A percentile compares a stretch with the other conserved stretches of the same genome.
Conservation (phyloP, 2,888 invertebrate genomes). For the Orthosia gothica region DNA sequence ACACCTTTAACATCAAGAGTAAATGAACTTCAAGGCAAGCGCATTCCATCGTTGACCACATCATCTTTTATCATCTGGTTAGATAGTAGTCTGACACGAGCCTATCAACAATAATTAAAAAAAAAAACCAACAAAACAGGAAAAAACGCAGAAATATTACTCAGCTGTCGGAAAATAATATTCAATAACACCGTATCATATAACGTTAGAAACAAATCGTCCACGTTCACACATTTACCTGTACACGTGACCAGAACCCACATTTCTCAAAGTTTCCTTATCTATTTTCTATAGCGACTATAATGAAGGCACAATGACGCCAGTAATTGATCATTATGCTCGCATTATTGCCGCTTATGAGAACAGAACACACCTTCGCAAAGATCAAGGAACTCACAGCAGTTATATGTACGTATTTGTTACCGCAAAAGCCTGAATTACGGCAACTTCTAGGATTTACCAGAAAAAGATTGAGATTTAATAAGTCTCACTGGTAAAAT, state of each 20-base stretch:
- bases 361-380: constrained; percentile 44
- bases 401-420: constrained; percentile 25
- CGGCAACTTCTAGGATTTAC: too few relatives aligned
- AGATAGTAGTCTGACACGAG: too few relatives aligned
- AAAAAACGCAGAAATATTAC: too few relatives aligned
- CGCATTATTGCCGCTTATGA: constrained; percentile 54
- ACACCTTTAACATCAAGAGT: too few relatives aligned
- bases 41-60: too few relatives aligned
- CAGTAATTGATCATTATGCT: constrained; percentile 60
- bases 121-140: too few relatives aligned
- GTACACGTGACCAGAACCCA: constrained; percentile 5
- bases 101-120: too few relatives aligned
- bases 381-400: constrained; percentile 49
- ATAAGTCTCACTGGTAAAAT: too few relatives aligned
- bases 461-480: too few relatives aligned
- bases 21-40: too few relatives aligned
- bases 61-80: too few relatives aligned
- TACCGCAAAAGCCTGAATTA: too few relatives aligned
- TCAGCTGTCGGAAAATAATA: neutral
- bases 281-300: constrained; percentile 37
- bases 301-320: constrained; percentile 34
- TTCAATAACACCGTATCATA: neutral
- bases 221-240: constrained; percentile 8
- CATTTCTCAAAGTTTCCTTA: constrained; percentile 45
- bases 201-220: neutral